These are phyloP conservation scores for Helobdella robusta DNA, from an alignment of 2,888 invertebrate genomes.

Conservation along the genomic window DNA sequence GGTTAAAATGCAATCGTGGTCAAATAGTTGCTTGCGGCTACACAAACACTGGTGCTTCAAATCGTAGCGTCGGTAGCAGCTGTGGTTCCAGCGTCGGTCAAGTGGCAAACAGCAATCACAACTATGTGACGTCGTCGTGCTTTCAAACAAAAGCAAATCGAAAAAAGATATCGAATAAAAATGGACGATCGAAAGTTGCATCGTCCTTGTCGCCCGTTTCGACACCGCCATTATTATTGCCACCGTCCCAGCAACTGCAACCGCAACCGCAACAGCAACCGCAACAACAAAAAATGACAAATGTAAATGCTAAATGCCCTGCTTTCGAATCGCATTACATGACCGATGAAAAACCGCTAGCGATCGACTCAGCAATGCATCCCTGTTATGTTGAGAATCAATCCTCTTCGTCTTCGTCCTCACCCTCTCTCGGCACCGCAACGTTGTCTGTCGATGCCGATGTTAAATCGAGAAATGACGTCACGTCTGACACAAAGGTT, in stretches of 20 bases:
- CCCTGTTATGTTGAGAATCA: no score
- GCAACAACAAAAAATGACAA: no score
- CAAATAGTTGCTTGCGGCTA: neutral
- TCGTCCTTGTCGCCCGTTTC: neutral
- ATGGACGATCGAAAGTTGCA: neutral
- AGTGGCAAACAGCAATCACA: neutral
- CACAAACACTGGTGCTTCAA: neutral
- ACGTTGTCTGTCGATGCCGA: no score
- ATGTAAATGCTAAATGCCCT: no score
- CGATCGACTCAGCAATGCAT: no score
- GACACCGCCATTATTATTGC: neutral
- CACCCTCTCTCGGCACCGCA: no score
- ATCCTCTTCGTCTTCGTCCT: no score
- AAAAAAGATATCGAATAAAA: neutral
- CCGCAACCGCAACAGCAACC: neutral
- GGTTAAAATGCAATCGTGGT: neutral
- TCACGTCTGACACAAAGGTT: no score
- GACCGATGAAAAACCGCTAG: no score
- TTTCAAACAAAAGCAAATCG: neutral
- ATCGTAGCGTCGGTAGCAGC: neutral
- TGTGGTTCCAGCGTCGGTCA: constrained; percentile 5
- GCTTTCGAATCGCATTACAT: no score
- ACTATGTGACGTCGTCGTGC: neutral
- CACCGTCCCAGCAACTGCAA: neutral
- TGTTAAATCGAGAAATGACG: no score